A percentile compares a stretch with the other conserved stretches of the same genome.
These are phyloP conservation scores for Lycocorax pyrrhopterus DNA, from an alignment of 2,113 vertebrate species.

Conservation along the genomic window DNA sequence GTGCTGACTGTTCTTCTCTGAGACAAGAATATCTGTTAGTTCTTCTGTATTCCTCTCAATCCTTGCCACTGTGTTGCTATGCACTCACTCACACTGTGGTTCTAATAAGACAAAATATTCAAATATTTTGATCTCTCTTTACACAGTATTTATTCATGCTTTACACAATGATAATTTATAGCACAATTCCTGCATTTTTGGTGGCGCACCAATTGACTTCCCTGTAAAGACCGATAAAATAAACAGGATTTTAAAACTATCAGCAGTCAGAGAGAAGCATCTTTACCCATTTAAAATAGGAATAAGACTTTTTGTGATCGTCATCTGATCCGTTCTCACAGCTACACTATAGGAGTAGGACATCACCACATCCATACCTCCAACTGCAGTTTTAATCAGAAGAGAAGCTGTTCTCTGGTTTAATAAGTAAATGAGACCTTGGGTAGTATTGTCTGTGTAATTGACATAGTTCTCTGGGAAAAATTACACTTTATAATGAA, in stretches of 20 bases:
- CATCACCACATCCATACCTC: slow-evolving; percentile 18
- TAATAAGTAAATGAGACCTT: slow-evolving; percentile 79
- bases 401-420: slow-evolving; percentile 40
- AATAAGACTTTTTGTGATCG: not conserved
- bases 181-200: not conserved
- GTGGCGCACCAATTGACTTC: not conserved
- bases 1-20: not conserved
- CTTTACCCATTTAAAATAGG: not conserved
- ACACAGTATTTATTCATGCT: not conserved
- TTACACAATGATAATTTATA: not conserved
- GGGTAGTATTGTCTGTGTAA: slow-evolving; percentile 73
- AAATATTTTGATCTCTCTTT: slow-evolving; percentile 12
- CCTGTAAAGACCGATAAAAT: not conserved
- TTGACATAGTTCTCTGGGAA: slow-evolving; percentile 80
- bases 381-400: slow-evolving; percentile 63
- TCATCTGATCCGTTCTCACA: not conserved
- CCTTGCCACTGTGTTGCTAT: not conserved
- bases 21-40: not conserved
- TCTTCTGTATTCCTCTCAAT: not conserved
- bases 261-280: not conserved
- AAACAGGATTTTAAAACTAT: not conserved
- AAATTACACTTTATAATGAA: slow-evolving; percentile 81
- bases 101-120: not conserved
- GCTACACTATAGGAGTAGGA: not conserved
- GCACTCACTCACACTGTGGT: not conserved